A percentile compares a stretch with the other conserved stretches of the same genome.
These are phyloP conservation scores for Terrapene triunguis DNA, from an alignment of 2,113 vertebrate species.

Conservation along the genomic window DNA sequence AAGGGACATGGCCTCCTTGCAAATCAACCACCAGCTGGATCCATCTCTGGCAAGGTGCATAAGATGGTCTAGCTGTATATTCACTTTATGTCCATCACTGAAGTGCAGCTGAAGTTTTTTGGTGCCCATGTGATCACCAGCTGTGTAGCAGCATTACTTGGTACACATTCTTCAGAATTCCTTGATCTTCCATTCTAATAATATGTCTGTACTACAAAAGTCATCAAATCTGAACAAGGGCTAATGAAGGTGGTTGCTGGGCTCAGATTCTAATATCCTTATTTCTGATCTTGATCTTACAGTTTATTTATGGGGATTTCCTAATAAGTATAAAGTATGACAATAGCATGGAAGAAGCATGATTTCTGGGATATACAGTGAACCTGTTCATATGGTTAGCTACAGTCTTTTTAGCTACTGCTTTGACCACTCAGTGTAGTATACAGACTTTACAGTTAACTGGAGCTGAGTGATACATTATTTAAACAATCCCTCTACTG, in stretches of 20 bases:
- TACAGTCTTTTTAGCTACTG: not conserved
- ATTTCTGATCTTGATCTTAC: not conserved
- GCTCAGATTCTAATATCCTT: not conserved
- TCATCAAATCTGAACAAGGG: not conserved
- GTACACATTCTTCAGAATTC: not conserved
- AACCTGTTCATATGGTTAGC: not conserved
- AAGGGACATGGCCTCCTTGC: not conserved
- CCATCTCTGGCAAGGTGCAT: not conserved
- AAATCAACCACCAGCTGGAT: not conserved
- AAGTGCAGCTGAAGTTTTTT: not conserved
- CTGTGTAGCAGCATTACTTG: not conserved
- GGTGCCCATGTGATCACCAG: not conserved
- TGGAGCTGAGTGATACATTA: conserved; percentile 34
- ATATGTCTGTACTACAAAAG: not conserved
- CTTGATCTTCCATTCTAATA: not conserved
- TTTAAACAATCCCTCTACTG: conserved; percentile 52
- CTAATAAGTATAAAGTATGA: not conserved
- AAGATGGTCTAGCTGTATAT: not conserved
- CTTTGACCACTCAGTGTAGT: conserved; percentile 5
- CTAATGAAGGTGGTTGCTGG: not conserved
- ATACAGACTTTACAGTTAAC: not conserved
- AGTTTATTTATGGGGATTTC: not conserved
- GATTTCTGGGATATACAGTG: not conserved
- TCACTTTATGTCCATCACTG: not conserved
- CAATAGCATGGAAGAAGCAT: not conserved